These are phyloP conservation scores for Gasterosteus nipponicus DNA, from an alignment of 2,113 vertebrate genomes.

Conservation along the genomic window DNA sequence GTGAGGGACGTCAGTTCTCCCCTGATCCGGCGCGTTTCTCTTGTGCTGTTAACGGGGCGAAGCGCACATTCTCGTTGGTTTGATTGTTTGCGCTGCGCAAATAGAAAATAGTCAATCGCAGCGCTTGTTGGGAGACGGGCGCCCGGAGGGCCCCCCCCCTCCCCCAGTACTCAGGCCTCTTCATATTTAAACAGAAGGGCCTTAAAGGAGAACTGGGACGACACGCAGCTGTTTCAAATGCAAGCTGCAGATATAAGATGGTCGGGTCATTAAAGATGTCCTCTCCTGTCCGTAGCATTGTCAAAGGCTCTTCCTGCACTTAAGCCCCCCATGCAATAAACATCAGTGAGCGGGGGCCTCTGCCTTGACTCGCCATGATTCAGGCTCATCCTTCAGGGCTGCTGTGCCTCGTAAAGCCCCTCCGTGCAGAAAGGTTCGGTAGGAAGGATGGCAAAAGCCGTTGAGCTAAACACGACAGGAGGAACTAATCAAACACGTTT, in stretches of 20 bases:
- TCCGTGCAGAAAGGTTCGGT: constrained; percentile 48
- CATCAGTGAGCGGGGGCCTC: constrained; percentile 60
- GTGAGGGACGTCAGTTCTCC: constrained; percentile 9
- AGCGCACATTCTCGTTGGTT: constrained; percentile 32
- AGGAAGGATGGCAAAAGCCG: constrained; percentile 17
- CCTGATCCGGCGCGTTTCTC: background rate
- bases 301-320: constrained; percentile 64
- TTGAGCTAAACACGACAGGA: constrained; percentile 64
- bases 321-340: constrained; percentile 70
- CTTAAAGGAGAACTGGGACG: constrained; percentile 26
- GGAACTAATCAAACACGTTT: constrained; percentile 79
- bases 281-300: constrained; percentile 67
- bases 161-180: constrained; percentile 26
- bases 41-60: background rate
- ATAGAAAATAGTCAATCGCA: constrained; percentile 42
- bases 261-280: constrained; percentile 65
- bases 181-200: constrained; percentile 39
- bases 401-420: constrained; percentile 64
- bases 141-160: constrained; percentile 7
- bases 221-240: constrained; percentile 61
- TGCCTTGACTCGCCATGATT: constrained; percentile 54
- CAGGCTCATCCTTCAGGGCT: constrained; percentile 62
- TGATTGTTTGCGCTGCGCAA: constrained; percentile 59
- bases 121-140: constrained; percentile 28
- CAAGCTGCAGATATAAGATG: constrained; percentile 56